Evolutionary conservation across 2,797 vertebrate genomes (phyloP), one percentile per base, ranked within the genome.

Genomic region (Premnoplex brunnescens): DNA sequence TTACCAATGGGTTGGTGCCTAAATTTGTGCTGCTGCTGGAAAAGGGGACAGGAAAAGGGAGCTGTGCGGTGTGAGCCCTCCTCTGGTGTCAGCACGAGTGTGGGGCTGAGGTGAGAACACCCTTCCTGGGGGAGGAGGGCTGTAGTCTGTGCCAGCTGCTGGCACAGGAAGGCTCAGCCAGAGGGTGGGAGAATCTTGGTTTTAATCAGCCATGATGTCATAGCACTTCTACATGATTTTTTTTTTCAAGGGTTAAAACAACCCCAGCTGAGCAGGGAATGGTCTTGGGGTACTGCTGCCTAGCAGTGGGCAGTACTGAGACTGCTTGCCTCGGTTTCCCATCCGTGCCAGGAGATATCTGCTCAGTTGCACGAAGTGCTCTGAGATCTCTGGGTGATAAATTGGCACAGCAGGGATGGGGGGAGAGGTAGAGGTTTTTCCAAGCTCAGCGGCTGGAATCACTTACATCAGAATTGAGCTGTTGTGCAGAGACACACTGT

Each of bases 361-460:
- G 8, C 26, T 39, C 17, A 0, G 1, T 1, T 22, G 32, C 64
- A 2, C 0, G 5, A 60, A 16, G 28, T 2, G 0, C 30, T 21
- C 26, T 3, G 17, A 55, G 34, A 34, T 43, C 54, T 30, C 51
- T 23, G 64, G 59, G 4, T 24, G 60, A 32, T 6, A 6, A 43
- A 32, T 6, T 5, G 44, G 44, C 36, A 10, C 2, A 10, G 34
- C 9, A 5, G 32, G 37, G 56, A 0, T 4, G 11, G 27, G 9
- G 44, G 34, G 20, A 54, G 39, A 60, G 20, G 14, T 7, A 34
- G 43, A 49, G 32, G 3, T 41, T 26, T 63, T 69, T 55, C 37
- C 30, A 14, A 41, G 62, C 46, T 66, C 39, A 23, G 55, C 76
- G 44, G 0, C 63, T 23, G 73, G 39, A 66, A 21, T 76, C 36